Evolutionary conservation across 2,797 vertebrate species (phyloP).

Genomic region (Spondyliosoma cantharus): DNA sequence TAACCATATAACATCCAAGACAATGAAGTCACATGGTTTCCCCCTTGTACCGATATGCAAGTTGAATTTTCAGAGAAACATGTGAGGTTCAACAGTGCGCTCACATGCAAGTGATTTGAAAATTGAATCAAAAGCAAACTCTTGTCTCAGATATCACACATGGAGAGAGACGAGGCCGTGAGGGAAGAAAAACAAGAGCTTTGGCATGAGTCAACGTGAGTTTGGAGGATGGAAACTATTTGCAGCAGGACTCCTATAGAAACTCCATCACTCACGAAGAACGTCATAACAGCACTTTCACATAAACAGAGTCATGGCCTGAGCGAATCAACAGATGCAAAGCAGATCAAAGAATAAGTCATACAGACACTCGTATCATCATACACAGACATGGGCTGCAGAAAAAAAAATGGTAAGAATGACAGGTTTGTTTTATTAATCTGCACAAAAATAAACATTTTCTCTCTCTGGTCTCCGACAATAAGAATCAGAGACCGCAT

Average conservation of each 20-base stretch:
- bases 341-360: conserved; percentile 41
- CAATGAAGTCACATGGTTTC: conserved; percentile 42
- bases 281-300: conserved; percentile 59
- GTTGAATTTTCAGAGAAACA: conserved; percentile 46
- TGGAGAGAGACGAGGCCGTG: conserved; percentile 33
- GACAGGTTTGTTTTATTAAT: not conserved
- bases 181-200: conserved; percentile 51
- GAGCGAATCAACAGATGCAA: conserved; percentile 16
- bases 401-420: not conserved
- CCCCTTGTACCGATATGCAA: not conserved
- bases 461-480: not conserved
- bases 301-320: conserved; percentile 48
- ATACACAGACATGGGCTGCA: not conserved
- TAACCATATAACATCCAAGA: conserved; percentile 23
- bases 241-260: conserved; percentile 55
- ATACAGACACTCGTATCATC: conserved; percentile 2
- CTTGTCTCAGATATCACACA: conserved; percentile 50
- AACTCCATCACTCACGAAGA: conserved; percentile 49
- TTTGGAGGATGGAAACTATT: conserved; percentile 68
- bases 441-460: conserved; percentile 1
- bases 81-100: conserved; percentile 45
- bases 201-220: not conserved
- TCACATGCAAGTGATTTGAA: conserved; percentile 67
- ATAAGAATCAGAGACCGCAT: not conserved
- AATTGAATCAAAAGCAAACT: conserved; percentile 65